A percentile compares a stretch with the other conserved stretches of the same genome.
phyloP scores from a whole-genome alignment of 2,113 vertebrate genomes.

The Steatornis caripensis region DNA sequence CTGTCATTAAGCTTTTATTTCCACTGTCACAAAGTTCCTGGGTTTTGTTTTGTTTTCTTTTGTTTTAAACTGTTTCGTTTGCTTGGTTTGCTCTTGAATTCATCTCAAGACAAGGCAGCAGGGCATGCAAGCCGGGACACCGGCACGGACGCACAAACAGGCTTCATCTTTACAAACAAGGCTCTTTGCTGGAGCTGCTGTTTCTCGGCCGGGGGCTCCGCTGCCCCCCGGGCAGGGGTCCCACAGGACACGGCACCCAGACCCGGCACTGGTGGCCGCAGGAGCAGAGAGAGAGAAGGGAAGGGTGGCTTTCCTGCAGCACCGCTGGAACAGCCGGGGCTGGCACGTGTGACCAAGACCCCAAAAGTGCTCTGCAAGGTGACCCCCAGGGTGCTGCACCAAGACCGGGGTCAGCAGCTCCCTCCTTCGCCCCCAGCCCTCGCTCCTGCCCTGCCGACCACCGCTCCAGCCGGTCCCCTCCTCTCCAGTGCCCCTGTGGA shows the following conservation, averaged over 20 bases:
- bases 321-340: not conserved
- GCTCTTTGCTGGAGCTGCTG: slow-evolving; percentile 35
- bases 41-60: not conserved
- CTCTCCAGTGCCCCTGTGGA: accelerated
- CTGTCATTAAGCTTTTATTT: slow-evolving; percentile 59
- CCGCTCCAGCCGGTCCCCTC: not conserved
- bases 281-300: not conserved
- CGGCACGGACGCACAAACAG: slow-evolving; percentile 39
- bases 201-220: not conserved
- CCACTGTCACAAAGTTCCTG: slow-evolving; percentile 52
- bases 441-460: accelerated
- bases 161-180: slow-evolving; percentile 16
- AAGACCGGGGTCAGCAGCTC: not conserved
- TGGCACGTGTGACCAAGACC: not conserved
- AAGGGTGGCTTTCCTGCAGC: accelerated
- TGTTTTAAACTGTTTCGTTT: not conserved
- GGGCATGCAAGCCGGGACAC: slow-evolving; percentile 56
- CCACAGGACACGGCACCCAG: not conserved
- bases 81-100: slow-evolving; percentile 61
- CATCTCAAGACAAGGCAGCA: slow-evolving; percentile 58
- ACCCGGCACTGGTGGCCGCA: not conserved
- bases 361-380: not conserved
- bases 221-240: not conserved
- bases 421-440: not conserved
- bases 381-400: not conserved